Base-by-base conservation (phyloP, 2,797 vertebrate genomes). In the Sebastes iracundus region DNA sequence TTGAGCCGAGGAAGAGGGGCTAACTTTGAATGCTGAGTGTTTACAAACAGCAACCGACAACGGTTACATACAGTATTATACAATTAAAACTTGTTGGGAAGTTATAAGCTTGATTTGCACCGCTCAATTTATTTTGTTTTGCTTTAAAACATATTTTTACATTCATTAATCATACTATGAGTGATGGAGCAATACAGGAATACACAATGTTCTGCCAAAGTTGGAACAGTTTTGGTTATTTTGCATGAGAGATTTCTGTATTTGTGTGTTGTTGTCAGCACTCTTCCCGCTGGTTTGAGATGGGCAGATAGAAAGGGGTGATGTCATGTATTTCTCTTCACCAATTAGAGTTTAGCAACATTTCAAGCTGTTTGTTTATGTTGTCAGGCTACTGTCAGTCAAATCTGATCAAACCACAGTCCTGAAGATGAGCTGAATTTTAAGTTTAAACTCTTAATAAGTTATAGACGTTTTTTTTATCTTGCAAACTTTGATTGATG, bases 61-160 rank as follows among this genome's bases (percentile, higher is more conserved):
- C 1, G 3, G 6, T 46, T 46, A 46, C 42, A 18, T 46, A 42
- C 38, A 16, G 38, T 42, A 42, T 35, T 12, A 38, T 18, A 18
- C 42, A 46, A 46, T 52, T 52, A n/a, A 11, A 61, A 66, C 64
- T n/a, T 4, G 49, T 28, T 52, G 18, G 27, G 76, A 82, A 77
- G 56, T 75, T 80, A 59, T 16, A 42, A 22, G 65, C n/a, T 68
- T 20, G 55, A 72, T 78, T 85, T 72, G 12, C 61, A 64, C 1
- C 0, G 3, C 25, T 78, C 11, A 60, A 10, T 80, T 62, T 33
- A 64, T 67, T 75, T 79, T 59, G 59, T 77, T 79, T 61, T 32
- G 27, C 60, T 66, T 83, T 81, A 11, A 73, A 60, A 42, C 22
- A 23, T 2, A 16, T 70, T 63, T 65, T 56, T 1, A 2, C 13